Percentiles rank a stretch among this genome's conserved stretches.
Conservation (phyloP, 2,113 vertebrate genomes). For the Microcebus lehilahytsara region DNA sequence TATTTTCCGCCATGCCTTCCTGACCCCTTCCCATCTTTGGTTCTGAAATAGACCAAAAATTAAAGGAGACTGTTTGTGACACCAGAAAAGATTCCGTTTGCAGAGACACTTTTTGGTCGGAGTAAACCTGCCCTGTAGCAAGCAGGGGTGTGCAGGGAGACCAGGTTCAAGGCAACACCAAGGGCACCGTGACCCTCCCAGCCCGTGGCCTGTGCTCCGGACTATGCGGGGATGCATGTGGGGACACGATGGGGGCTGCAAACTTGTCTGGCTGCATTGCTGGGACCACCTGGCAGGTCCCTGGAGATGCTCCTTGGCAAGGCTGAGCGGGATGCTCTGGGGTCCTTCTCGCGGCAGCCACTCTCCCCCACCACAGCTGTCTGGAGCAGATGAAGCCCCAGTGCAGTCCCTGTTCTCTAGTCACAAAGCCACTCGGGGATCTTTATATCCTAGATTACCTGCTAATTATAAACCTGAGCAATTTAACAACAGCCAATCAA, state of each 20-base stretch:
- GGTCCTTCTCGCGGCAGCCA: neutral
- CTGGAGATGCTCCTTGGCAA: neutral
- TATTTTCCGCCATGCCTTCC: neutral
- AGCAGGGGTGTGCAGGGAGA: neutral
- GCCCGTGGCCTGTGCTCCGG: neutral
- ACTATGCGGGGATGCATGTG: neutral
- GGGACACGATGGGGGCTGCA: neutral
- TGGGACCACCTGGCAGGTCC: neutral
- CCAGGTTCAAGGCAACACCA: neutral
- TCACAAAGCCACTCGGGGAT: neutral
- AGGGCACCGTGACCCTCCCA: neutral
- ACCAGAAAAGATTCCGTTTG: neutral
- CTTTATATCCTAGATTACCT: neutral
- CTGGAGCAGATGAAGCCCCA: neutral
- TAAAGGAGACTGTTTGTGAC: neutral
- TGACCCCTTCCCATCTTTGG: neutral
- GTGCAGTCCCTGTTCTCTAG: neutral
- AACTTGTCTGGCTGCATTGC: neutral
- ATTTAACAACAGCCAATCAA: conserved; percentile 16
- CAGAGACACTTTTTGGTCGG: neutral
- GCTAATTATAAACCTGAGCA: neutral
- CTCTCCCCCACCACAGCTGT: neutral
- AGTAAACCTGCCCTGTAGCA: neutral
- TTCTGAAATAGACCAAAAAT: neutral
- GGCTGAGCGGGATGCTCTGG: neutral